Conservation (phyloP, 2,113 vertebrate genomes). For the Jaculus jaculus region DNA sequence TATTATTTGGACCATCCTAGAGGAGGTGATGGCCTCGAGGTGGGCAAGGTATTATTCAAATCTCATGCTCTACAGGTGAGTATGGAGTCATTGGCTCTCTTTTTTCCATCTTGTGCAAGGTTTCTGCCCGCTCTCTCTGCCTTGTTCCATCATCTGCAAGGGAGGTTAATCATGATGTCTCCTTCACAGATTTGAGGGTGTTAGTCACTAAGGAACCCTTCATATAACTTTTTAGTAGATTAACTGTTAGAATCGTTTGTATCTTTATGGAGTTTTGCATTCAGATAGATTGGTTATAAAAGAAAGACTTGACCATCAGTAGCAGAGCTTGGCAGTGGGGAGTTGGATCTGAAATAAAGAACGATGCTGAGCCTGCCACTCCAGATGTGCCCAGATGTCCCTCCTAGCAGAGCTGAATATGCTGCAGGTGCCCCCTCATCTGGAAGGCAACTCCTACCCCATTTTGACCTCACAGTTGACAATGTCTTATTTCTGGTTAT, state of each 20-base stretch:
- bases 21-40: neutral
- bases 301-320: neutral
- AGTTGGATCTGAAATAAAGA: neutral
- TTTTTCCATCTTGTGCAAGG: neutral
- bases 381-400: neutral
- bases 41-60: accelerated
- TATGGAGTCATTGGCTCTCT: neutral
- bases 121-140: neutral
- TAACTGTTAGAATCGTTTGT: neutral
- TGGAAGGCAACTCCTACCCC: neutral
- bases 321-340: neutral
- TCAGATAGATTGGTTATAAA: neutral
- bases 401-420: neutral
- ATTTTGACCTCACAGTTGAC: too few species aligned
- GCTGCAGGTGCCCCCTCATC: neutral
- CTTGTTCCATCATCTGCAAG: neutral
- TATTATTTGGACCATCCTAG: neutral
- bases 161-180: neutral
- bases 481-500: neutral
- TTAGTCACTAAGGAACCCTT: neutral
- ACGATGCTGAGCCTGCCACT: neutral
- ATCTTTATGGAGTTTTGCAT: neutral
- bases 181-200: too few species aligned
- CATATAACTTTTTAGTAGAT: neutral
- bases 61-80: neutral